Percentiles rank a stretch among this genome's conserved stretches.
Conservation (phyloP, 2,113 vertebrate genomes). For the Taxidea taxus region DNA sequence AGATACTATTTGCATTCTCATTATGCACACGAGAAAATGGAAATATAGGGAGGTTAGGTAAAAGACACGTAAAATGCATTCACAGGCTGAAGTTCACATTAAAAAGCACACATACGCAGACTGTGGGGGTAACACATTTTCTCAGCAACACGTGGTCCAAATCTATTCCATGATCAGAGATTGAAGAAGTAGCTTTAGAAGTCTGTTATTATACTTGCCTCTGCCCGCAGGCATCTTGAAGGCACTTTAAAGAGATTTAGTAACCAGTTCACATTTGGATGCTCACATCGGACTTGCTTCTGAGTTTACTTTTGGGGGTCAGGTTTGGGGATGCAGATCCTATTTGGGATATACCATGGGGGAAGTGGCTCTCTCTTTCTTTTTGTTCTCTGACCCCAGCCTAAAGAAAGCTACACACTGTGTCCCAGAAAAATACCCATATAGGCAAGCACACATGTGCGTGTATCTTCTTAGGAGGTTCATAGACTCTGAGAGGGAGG, state of each 20-base stretch:
- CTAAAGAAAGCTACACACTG: background rate
- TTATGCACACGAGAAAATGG: background rate
- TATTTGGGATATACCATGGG: background rate
- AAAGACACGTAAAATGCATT: background rate
- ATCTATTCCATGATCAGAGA: background rate
- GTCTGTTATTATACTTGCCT: background rate
- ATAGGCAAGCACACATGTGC: rapidly evolving
- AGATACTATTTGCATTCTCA: background rate
- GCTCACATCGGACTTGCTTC: background rate
- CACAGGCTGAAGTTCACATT: background rate
- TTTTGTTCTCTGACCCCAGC: background rate
- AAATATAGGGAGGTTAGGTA: background rate
- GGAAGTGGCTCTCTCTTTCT: background rate
- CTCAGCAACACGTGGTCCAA: background rate
- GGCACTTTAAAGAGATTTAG: background rate
- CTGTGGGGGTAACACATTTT: constrained; percentile 17
- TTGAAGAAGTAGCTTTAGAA: background rate
- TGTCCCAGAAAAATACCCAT: background rate
- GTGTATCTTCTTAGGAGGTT: background rate
- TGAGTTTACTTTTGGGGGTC: background rate
- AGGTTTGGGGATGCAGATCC: background rate
- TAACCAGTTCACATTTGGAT: background rate
- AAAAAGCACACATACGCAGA: constrained; percentile 4
- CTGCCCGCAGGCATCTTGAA: background rate
- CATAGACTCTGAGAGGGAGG: background rate